A percentile compares a stretch with the other conserved stretches of the same genome.
Evolutionary conservation across 92 coral and sea anemone species (phyloP).

Genomic region (Paragorgia papillata): DNA sequence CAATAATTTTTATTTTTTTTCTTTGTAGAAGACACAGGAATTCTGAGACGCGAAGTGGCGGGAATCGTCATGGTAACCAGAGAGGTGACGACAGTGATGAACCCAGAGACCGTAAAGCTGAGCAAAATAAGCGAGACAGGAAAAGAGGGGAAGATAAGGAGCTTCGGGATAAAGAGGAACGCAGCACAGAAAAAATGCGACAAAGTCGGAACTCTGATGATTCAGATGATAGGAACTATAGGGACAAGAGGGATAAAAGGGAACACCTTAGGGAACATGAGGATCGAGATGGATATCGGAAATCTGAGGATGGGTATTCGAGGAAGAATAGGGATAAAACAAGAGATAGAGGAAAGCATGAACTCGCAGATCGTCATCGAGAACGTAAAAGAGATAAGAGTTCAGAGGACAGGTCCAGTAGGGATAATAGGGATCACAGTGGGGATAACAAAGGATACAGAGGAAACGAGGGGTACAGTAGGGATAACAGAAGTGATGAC

Average conservation of each 20-base stretch:
- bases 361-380: too few relatives aligned
- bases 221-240: slow-evolving; percentile 13
- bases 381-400: too few relatives aligned
- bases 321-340: slow-evolving; percentile 26
- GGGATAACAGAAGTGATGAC: background rate
- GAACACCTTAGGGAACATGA: slow-evolving; percentile 6
- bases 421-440: background rate
- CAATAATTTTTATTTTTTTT: too few relatives aligned
- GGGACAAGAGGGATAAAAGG: background rate
- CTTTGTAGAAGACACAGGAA: background rate
- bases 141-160: slow-evolving; percentile 24
- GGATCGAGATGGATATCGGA: too few relatives aligned
- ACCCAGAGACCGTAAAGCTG: too few relatives aligned
- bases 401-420: slow-evolving; percentile 22
- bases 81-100: background rate
- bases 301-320: background rate
- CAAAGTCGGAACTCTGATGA: background rate
- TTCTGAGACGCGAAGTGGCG: background rate
- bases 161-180: slow-evolving; percentile 4
- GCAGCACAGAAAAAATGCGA: background rate
- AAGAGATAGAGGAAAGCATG: slow-evolving; percentile 13
- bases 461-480: background rate
- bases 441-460: background rate
- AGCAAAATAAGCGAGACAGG: too few relatives aligned
- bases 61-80: background rate